phyloP scores from a whole-genome alignment of 2,797 vertebrate species.

The Bradypus variegatus region DNA sequence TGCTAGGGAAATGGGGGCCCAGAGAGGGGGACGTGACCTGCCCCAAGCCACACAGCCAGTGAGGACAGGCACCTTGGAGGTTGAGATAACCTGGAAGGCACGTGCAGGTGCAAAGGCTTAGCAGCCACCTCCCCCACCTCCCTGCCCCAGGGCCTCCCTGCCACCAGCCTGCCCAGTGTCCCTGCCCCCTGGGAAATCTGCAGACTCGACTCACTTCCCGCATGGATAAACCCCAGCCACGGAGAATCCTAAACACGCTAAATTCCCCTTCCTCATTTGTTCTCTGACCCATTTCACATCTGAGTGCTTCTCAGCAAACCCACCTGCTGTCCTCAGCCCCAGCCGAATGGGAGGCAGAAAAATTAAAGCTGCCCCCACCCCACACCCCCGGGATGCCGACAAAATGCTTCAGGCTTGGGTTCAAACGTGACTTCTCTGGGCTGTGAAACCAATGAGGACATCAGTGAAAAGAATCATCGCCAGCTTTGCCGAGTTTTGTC shows the following conservation, averaged over 20 bases:
- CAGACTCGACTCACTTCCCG: constrained; percentile 8
- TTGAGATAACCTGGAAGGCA: neutral
- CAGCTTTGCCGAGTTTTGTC: too few species aligned
- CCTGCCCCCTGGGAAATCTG: constrained; percentile 38
- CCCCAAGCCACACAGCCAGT: neutral
- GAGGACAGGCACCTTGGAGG: neutral
- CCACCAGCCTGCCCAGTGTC: neutral
- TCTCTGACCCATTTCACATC: constrained; percentile 39
- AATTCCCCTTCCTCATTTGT: constrained; percentile 37
- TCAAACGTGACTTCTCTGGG: neutral
- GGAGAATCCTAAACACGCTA: neutral
- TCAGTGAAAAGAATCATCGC: neutral
- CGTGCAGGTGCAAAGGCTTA: neutral
- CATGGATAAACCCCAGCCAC: constrained; percentile 21
- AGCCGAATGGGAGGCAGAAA: neutral
- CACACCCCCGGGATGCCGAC: neutral
- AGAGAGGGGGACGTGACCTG: neutral
- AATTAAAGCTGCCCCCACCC: neutral
- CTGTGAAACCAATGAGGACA: neutral
- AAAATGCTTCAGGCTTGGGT: neutral
- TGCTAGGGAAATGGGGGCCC: neutral
- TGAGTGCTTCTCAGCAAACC: constrained; percentile 16
- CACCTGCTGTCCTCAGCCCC: neutral
- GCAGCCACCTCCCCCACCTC: rapidly evolving
- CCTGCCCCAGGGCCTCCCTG: neutral